Evolutionary conservation across 2,113 vertebrate species (phyloP), one percentile per base, ranked within the genome.

Genomic region (Furnarius figulus): DNA sequence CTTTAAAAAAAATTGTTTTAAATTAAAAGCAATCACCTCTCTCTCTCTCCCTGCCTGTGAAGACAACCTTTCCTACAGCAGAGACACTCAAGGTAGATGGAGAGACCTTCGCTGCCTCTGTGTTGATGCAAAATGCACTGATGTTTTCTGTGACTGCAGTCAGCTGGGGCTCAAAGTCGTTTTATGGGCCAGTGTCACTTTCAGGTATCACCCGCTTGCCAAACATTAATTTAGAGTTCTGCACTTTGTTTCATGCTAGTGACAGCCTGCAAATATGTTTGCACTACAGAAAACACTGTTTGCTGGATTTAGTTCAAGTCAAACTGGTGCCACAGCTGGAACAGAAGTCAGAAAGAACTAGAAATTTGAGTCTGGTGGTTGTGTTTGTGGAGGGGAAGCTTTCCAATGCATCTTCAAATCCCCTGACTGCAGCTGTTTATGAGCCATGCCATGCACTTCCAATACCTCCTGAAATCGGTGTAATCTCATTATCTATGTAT

Each of bases 401-500:
- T 80, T 77, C 58, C 87, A 79, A 23, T 53, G 42, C 46, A 39
- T 65, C 66, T 70, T 70, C 67, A 59, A 31, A 55, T 52, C 21
- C 50, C 18, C 12, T 14, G 49, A 63, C 65, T 5, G 2, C 56
- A 35, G 12, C 8, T 76, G 39, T 59, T 74, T 56, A 61, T 49
- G 65, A 82, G 35, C 52, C 49, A 49, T 0, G 2, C 37, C 22
- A 33, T 49, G 55, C 15, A 28, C 47, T 81, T 67, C 75, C 46
- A 66, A 37, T 56, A 79, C 39, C 44, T 44, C 72, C n/a, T 4
- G 19, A 81, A 75, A 70, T 55, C 66, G 42, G 12, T 73, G 74
- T 86, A 86, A 94, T 82, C 56, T 85, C 61, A n/a, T 75, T 75
- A 75, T 67, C 79, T 78, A 11, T 94, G 93, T 95, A 76, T 80